These are phyloP conservation scores for Perdita meconis DNA, from an alignment of 2,888 invertebrate genomes.

Conservation along the genomic window DNA sequence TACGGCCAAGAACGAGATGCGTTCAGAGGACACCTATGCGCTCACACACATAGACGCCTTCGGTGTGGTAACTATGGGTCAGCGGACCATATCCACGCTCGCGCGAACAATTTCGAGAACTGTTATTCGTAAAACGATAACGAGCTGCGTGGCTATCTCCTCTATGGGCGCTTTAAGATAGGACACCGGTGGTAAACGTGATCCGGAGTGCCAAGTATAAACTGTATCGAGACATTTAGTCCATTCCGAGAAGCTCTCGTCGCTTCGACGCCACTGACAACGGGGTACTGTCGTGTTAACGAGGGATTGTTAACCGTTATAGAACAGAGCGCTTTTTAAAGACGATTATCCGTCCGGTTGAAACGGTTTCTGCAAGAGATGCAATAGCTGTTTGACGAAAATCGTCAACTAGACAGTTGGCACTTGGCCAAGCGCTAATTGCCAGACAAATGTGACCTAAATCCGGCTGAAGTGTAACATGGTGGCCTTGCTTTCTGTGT, in stretches of 20 bases:
- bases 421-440: slow-evolving; percentile 3
- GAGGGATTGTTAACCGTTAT: neutral
- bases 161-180: slow-evolving; percentile 54
- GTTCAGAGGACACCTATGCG: slow-evolving; percentile 54
- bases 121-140: slow-evolving; percentile 75
- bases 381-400: neutral
- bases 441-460: slow-evolving; percentile 6
- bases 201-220: slow-evolving; percentile 42
- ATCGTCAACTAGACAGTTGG: slow-evolving; percentile 5
- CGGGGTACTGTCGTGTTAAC: neutral
- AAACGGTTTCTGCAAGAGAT: neutral
- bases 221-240: slow-evolving; percentile 41
- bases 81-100: slow-evolving; percentile 50
- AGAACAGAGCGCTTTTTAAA: neutral
- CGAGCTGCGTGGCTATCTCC: slow-evolving; percentile 62
- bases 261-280: slow-evolving; percentile 22
- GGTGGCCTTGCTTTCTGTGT: neutral
- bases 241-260: slow-evolving; percentile 36
- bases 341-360: slow-evolving; percentile 1
- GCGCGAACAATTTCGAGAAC: slow-evolving; percentile 74
- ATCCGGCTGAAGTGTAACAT: neutral
- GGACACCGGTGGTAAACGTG: slow-evolving; percentile 33
- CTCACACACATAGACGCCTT: slow-evolving; percentile 29
- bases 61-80: slow-evolving; percentile 24
- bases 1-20: slow-evolving; percentile 38